Conservation (phyloP, 1,140 invertebrate species). For the Pogonognathellus flavescens region DNA sequence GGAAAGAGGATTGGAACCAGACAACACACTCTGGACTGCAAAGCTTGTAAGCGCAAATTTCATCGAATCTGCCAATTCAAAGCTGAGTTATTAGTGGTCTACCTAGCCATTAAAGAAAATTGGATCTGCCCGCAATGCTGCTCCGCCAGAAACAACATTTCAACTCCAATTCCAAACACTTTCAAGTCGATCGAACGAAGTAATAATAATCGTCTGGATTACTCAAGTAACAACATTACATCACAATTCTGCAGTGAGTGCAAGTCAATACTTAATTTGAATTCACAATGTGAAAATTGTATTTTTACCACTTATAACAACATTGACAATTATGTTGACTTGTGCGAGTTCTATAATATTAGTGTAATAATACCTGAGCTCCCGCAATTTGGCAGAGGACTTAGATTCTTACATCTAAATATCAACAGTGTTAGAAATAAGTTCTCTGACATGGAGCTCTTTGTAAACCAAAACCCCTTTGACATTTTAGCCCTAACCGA, state of each 20-base stretch:
- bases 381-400: background rate
- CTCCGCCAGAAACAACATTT: no score
- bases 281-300: background rate
- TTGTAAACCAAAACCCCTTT: background rate
- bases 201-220: no score
- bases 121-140: no score
- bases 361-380: background rate
- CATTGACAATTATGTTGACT: background rate
- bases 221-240: no score
- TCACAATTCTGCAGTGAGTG: background rate
- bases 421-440: background rate
- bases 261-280: background rate
- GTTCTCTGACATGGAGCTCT: background rate
- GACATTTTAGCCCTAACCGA: background rate
- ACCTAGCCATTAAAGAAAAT: no score
- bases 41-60: no score
- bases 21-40: no score
- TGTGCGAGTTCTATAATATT: background rate
- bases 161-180: no score
- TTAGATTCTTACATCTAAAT: background rate
- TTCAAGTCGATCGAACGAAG: no score
- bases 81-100: no score
- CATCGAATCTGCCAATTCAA: no score
- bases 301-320: background rate
- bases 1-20: no score